These are phyloP conservation scores for Colistium nudipinnis DNA, from an alignment of 2,113 vertebrate species.

Conservation along the genomic window DNA sequence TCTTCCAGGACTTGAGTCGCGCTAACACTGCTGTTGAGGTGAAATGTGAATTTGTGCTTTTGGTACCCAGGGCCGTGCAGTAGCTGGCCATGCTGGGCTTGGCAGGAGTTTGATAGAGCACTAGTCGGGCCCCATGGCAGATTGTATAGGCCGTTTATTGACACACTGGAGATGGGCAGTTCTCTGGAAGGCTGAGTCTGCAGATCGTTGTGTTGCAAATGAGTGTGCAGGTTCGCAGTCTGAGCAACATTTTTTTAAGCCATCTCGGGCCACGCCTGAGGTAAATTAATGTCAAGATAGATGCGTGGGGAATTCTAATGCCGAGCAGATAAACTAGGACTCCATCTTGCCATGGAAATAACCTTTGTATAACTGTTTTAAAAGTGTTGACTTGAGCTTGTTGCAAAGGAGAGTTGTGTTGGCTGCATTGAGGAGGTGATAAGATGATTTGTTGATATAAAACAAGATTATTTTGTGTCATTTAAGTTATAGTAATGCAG, in stretches of 20 bases:
- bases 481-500: neutral
- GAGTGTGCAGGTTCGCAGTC: conserved; percentile 40
- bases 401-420: conserved; percentile 10
- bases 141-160: conserved; percentile 67
- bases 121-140: conserved; percentile 52
- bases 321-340: conserved; percentile 20
- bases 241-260: conserved; percentile 56
- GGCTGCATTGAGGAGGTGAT: neutral
- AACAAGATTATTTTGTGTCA: neutral
- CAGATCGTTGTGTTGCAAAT: conserved; percentile 62
- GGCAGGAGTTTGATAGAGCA: conserved; percentile 69
- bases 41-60: conserved; percentile 49
- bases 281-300: conserved; percentile 34
- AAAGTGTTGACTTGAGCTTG: conserved; percentile 6
- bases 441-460: conserved; percentile 16
- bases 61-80: conserved; percentile 64
- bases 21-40: conserved; percentile 67
- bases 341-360: conserved; percentile 22
- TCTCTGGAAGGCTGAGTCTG: conserved; percentile 72
- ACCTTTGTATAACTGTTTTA: conserved; percentile 25
- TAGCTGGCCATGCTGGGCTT: conserved; percentile 77
- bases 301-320: conserved; percentile 48
- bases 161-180: conserved; percentile 66
- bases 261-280: conserved; percentile 36
- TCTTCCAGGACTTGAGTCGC: conserved; percentile 14